A percentile compares a stretch with the other conserved stretches of the same genome.
Conservation (phyloP, 2,797 vertebrate species). For the Myotis pilosus region DNA sequence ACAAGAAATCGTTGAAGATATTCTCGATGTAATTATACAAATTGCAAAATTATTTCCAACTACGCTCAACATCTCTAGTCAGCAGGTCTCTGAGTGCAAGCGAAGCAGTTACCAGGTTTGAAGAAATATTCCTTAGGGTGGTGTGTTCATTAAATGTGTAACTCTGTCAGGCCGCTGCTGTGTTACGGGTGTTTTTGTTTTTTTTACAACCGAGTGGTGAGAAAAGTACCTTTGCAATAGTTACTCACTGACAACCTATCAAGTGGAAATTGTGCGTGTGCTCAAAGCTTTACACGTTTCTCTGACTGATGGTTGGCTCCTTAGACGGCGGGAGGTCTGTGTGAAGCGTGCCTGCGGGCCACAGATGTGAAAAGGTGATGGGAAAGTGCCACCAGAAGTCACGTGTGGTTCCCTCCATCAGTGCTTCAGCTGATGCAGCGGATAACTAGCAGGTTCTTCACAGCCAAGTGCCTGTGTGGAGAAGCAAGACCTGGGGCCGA, state of each 20-base stretch:
- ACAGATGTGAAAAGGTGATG: slow-evolving; percentile 90
- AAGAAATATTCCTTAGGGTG: slow-evolving; percentile 82
- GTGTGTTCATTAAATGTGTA: slow-evolving; percentile 92
- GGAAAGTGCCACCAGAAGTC: slow-evolving; percentile 83
- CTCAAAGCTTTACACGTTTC: slow-evolving; percentile 87
- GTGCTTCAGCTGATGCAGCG: too few relatives aligned
- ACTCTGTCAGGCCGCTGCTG: slow-evolving; percentile 82
- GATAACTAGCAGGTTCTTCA: too few relatives aligned
- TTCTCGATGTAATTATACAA: neutral
- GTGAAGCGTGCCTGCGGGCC: slow-evolving; percentile 88
- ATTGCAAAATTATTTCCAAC: slow-evolving; percentile 54
- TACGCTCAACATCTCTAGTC: slow-evolving; percentile 29
- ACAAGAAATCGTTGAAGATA: neutral
- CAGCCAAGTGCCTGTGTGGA: neutral
- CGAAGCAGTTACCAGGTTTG: slow-evolving; percentile 69
- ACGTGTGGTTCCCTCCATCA: too few relatives aligned
- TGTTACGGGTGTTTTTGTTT: slow-evolving; percentile 51
- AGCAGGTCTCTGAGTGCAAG: slow-evolving; percentile 66
- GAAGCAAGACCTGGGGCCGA: neutral
- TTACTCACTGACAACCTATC: slow-evolving; percentile 84
- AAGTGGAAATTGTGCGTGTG: slow-evolving; percentile 88
- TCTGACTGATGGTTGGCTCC: slow-evolving; percentile 86
- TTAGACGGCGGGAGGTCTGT: slow-evolving; percentile 85
- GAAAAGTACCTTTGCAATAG: slow-evolving; percentile 83
- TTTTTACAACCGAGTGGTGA: slow-evolving; percentile 80